Base-by-base conservation (phyloP, 2,888 invertebrate species). In the Tiliacea aurago region DNA sequence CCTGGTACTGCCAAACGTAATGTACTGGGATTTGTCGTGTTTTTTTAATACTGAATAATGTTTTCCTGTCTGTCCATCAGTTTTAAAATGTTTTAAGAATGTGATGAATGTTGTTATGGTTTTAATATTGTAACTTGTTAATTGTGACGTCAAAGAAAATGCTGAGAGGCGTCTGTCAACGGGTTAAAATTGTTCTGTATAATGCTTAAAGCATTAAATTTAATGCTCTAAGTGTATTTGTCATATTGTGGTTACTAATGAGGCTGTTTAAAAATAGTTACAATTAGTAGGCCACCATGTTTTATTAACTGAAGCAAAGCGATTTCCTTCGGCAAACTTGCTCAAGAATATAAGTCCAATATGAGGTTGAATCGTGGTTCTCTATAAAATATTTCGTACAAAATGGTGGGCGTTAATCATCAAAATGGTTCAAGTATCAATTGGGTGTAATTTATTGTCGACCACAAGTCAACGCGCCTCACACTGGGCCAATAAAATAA, bases 1-100 rank as follows among this genome's bases (percentile, higher is more conserved):
- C 94, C 94, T 94, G 91, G 95, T 95, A 95, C 92, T 87, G 88
- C 87, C 88, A 86, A 90, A 91, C 84, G 88, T 90, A 93, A 93
- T 94, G 93, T 91, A 92, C 92, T 89, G 90, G 90, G 91, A 91
- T 91, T 90, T 83, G 78, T 88, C 63, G 71, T 86, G 83, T 80
- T 88, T 88, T 91, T 90, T 89, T 87, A 88, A 86, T 85, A 85
- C 86, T 80, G 81, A 82, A 77, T 84, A 86, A 86, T 87, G 87
- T 88, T 89, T 90, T 86, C 83, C 87, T 86, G 85, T 87, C 84
- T 64, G 84, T 86, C 76, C 70, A 81, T 88, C 88, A 85, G 83
- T 81, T 84, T 80, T 85, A 83, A 86, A 86, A 84, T 77, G 79
- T 82, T 83, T 85, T 87, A 83, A 90, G 84, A 84, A 86, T 87